Conservation (phyloP, 2,113 vertebrate species). For the Probosciger aterrimus region DNA sequence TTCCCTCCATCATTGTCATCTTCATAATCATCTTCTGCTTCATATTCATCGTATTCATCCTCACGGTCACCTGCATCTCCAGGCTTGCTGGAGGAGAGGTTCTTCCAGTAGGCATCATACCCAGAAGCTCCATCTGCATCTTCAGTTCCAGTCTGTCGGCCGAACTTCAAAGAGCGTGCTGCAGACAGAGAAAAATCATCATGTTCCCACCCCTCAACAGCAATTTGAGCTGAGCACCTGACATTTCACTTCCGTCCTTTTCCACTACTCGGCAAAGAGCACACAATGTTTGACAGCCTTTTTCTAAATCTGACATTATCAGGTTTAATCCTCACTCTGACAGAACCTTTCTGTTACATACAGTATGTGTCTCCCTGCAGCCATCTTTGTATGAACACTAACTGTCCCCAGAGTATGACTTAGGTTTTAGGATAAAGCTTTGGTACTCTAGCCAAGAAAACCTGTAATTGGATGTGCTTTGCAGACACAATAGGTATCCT, state of each 20-base stretch:
- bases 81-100: slow-evolving; percentile 69
- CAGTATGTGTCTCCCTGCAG: not conserved
- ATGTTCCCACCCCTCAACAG: not conserved
- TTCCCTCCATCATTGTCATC: slow-evolving; percentile 82
- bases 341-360: not conserved
- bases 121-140: slow-evolving; percentile 87
- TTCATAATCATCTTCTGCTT: slow-evolving; percentile 85
- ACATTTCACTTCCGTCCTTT: not conserved
- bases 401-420: not conserved
- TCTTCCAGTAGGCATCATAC: slow-evolving; percentile 93
- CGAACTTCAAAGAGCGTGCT: slow-evolving; percentile 94
- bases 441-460: not conserved
- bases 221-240: not conserved
- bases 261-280: not conserved
- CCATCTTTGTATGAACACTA: not conserved
- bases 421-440: not conserved
- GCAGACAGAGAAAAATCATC: slow-evolving; percentile 13
- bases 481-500: not conserved
- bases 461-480: not conserved
- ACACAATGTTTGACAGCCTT: not conserved
- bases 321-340: not conserved
- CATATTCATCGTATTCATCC: slow-evolving; percentile 79
- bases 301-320: not conserved
- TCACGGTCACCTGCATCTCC: slow-evolving; percentile 74
- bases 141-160: slow-evolving; percentile 86